These are phyloP conservation scores for Patella caerulea DNA, from an alignment of 2,888 invertebrate genomes.

Conservation along the genomic window DNA sequence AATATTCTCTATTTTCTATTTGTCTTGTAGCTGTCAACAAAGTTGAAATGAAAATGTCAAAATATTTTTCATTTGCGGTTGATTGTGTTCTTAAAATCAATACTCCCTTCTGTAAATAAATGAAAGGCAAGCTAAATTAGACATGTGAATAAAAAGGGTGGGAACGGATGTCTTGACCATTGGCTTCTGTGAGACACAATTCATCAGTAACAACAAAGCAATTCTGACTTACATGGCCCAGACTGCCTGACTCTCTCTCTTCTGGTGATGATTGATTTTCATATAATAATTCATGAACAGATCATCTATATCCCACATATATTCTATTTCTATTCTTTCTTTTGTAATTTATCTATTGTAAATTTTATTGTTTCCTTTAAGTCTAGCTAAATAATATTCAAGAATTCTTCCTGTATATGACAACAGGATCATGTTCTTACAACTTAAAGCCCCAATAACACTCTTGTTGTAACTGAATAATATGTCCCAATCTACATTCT, in stretches of 20 bases:
- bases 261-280: neutral
- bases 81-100: neutral
- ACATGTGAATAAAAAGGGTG: neutral
- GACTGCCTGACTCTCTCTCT: slow-evolving; percentile 3
- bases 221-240: slow-evolving; percentile 4
- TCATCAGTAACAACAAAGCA: neutral
- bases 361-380: no score
- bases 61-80: neutral
- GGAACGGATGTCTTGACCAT: neutral
- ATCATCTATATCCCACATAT: no score
- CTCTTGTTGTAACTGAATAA: no score
- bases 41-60: neutral
- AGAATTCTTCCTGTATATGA: no score
- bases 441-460: no score
- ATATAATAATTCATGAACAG: no score
- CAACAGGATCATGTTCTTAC: no score
- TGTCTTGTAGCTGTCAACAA: neutral
- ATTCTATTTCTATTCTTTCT: no score
- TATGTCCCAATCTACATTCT: no score
- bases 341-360: no score
- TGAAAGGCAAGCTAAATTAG: neutral
- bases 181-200: neutral
- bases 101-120: neutral
- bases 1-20: neutral
- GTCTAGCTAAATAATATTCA: no score